A percentile compares a stretch with the other conserved stretches of the same genome.
Conservation (phyloP, 2,888 invertebrate genomes). For the Noctua comes region DNA sequence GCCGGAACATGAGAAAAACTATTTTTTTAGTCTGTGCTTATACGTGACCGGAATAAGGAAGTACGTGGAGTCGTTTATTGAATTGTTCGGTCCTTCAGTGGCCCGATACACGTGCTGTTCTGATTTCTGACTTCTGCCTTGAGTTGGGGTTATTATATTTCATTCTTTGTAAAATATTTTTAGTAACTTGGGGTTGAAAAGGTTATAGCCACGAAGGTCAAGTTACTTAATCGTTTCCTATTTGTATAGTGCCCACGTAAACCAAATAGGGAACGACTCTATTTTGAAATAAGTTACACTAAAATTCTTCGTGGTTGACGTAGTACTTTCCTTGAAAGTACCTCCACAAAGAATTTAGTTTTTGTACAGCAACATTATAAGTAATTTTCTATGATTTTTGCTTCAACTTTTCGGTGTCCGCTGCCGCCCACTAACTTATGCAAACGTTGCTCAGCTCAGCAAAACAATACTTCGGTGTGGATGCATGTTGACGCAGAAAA, state of each 20-base stretch:
- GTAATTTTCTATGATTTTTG: neutral
- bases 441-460: neutral
- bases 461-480: neutral
- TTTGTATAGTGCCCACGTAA: neutral
- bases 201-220: neutral
- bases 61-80: slow-evolving; percentile 51
- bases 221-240: neutral
- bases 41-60: slow-evolving; percentile 58
- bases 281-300: neutral
- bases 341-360: neutral
- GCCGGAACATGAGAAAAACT: slow-evolving; percentile 37
- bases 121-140: slow-evolving; percentile 47
- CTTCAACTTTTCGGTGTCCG: neutral
- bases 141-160: slow-evolving; percentile 8
- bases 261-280: neutral
- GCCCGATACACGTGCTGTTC: slow-evolving; percentile 34
- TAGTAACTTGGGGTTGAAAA: neutral
- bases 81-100: slow-evolving; percentile 50
- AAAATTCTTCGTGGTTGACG: too few relatives aligned
- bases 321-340: neutral
- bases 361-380: neutral
- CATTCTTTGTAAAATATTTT: neutral
- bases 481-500: neutral
- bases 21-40: slow-evolving; percentile 57
- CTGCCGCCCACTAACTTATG: neutral